A percentile compares a stretch with the other conserved stretches of the same genome.
Evolutionary conservation across 2,797 vertebrate genomes (phyloP).

Genomic region (Octomys mimax): DNA sequence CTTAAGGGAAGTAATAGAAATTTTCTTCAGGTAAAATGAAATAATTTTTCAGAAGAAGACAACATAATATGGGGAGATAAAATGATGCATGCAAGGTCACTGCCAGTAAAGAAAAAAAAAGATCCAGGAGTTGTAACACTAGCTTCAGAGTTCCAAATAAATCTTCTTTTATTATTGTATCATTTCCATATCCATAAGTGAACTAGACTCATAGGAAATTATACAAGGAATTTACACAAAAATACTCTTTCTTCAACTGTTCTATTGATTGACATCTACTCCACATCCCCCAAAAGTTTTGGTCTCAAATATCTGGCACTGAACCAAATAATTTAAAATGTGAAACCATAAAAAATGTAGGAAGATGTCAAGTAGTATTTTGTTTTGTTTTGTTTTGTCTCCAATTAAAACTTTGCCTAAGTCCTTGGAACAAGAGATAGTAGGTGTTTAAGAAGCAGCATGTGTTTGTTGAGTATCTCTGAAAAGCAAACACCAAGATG

Average conservation of each 20-base stretch:
- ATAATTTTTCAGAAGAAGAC: background rate
- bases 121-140: background rate
- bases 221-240: background rate
- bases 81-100: background rate
- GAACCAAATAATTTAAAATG: conserved; percentile 15
- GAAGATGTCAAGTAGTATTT: background rate
- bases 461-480: background rate
- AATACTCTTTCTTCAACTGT: conserved; percentile 19
- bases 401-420: conserved; percentile 42
- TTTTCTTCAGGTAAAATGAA: conserved; percentile 21
- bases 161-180: background rate
- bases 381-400: background rate
- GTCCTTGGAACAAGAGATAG: background rate
- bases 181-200: background rate
- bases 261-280: background rate
- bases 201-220: background rate
- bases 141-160: background rate
- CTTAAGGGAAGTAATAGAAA: conserved; percentile 18
- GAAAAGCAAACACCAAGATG: conserved; percentile 15
- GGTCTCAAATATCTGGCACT: background rate
- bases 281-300: background rate
- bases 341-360: background rate
- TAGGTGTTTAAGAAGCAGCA: background rate
- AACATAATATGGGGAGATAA: background rate
- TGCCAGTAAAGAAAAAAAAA: background rate